Evolutionary conservation across 2,797 vertebrate genomes (phyloP), one percentile per base, ranked within the genome.

Genomic region (Astyanax mexicanus): DNA sequence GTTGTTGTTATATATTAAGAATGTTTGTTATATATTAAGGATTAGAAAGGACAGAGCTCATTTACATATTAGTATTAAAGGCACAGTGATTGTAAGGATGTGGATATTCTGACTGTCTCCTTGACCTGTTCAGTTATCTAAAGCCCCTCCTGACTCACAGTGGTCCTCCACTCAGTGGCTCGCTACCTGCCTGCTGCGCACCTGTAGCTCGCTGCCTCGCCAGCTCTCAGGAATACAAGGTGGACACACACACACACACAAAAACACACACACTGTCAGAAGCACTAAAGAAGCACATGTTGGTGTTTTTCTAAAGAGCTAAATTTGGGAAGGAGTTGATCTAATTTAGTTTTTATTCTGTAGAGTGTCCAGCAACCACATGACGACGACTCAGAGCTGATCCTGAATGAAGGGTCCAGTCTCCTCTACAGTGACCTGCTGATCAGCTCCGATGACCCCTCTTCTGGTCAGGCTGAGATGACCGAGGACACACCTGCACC

Each of bases 81-180:
- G n/a, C n/a, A 38, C 21, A 35, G 55, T 60, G 15, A 35, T 13
- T 3, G 21, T 47, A 27, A 19, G 44, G 0, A 11, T 55, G 37
- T 42, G 19, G 19, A 12, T 25, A n/a, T n/a, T n/a, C n/a, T 45
- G 1, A n/a, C n/a, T n/a, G n/a, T n/a, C n/a, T 45, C 38, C 72
- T 66, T 55, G 19, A 66, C 37, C 1, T 10, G 19, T 69, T 58
- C 82, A 98, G 97, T 86, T 99, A 98, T 84, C 89, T 99, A 77
- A 99, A 99, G 81, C 98, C 97, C 25, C 93, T 99, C 61, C 89
- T 99, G 86, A 99, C 97, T 0, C 96, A 99, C 87, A 98, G 96
- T 0, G 96, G 96, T 0, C 97, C 96, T 21, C 96, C 97, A 0
- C 95, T 98, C 69, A 97, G 96, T 0, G 92, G 94, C 4, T 98